Percentiles rank a stretch among this genome's conserved stretches.
Conservation (phyloP, 2,888 invertebrate species). For the Scaptomyza caliginosa region DNA sequence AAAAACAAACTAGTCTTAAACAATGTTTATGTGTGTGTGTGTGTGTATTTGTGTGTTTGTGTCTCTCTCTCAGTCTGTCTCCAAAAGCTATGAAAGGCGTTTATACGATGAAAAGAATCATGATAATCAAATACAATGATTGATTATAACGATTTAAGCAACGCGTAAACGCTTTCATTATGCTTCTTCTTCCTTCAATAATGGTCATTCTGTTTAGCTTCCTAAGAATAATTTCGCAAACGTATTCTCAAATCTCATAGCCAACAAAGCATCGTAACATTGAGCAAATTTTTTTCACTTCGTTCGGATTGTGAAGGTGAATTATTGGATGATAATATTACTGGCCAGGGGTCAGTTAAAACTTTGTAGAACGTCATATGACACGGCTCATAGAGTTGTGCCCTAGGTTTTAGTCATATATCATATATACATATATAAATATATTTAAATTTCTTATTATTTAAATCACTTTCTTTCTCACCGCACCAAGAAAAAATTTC, state of each 20-base stretch:
- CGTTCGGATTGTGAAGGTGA: conserved; percentile 72
- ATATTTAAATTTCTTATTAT: too few relatives aligned
- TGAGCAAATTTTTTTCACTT: conserved; percentile 84
- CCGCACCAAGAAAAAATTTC: conserved; percentile 51
- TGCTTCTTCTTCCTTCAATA: conserved; percentile 7
- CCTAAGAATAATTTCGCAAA: conserved; percentile 16
- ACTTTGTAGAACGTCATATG: conserved; percentile 46
- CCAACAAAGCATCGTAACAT: conserved; percentile 36
- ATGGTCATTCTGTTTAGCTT: conserved; percentile 40
- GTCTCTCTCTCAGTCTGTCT: conserved; percentile 33
- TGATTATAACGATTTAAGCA: neutral
- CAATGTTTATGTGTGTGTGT: conserved; percentile 72
- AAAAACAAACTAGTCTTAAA: conserved; percentile 70
- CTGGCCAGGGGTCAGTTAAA: conserved; percentile 36
- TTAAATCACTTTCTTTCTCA: conserved; percentile 35
- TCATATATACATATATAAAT: too few relatives aligned
- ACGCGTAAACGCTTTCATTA: conserved; percentile 41
- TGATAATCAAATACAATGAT: conserved; percentile 7
- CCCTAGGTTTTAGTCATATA: conserved; percentile 54
- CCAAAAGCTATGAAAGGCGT: conserved; percentile 37
- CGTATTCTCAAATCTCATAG: conserved; percentile 12
- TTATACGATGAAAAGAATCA: conserved; percentile 38
- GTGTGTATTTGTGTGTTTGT: conserved; percentile 35
- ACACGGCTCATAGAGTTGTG: conserved; percentile 60
- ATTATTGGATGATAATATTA: conserved; percentile 21